These are phyloP conservation scores for Ibidorhyncha struthersii DNA, from an alignment of 2,113 vertebrate genomes.

Conservation along the genomic window DNA sequence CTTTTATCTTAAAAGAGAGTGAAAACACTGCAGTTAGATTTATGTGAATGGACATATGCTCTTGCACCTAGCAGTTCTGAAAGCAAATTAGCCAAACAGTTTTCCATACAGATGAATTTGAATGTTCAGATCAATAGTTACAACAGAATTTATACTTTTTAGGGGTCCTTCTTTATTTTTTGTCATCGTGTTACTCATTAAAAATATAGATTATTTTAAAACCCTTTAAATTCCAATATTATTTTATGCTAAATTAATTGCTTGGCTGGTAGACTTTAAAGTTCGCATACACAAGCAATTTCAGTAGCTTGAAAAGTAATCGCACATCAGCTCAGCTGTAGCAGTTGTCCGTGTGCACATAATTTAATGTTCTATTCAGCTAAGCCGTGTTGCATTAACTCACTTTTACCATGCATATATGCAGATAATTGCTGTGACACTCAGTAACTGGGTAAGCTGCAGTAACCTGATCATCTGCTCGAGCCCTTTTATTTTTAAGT, in stretches of 20 bases:
- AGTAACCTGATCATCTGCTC: neutral
- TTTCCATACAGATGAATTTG: neutral
- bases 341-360: neutral
- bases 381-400: neutral
- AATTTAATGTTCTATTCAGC: neutral
- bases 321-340: neutral
- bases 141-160: neutral
- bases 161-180: neutral
- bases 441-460: neutral
- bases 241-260: neutral
- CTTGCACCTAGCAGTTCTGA: neutral
- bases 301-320: neutral
- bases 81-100: neutral
- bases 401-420: neutral
- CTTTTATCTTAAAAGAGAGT: conserved; percentile 28
- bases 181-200: neutral
- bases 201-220: neutral
- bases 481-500: neutral
- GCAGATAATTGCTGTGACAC: neutral
- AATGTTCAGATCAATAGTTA: neutral
- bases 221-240: neutral
- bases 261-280: neutral
- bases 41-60: neutral
- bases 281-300: neutral
- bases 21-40: neutral